These are phyloP conservation scores for Luidia sarsii DNA, from an alignment of 53 echinoderm and acorn worm genomes.

Conservation along the genomic window DNA sequence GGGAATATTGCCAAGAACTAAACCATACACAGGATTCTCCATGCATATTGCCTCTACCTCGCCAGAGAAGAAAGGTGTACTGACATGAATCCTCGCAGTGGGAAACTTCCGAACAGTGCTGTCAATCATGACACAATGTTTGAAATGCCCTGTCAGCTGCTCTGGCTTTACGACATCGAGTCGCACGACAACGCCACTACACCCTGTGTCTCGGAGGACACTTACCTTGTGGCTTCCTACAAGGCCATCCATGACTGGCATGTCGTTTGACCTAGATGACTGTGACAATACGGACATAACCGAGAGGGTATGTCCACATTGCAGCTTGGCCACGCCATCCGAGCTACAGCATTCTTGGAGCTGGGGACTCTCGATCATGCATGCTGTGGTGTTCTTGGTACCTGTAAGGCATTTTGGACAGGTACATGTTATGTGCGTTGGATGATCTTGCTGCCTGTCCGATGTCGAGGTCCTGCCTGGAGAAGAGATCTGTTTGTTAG, in stretches of 20 bases:
- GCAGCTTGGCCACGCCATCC: slow-evolving; percentile 31
- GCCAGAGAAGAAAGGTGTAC: slow-evolving; percentile 12
- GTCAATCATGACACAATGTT: slow-evolving; percentile 14
- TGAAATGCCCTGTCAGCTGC: slow-evolving; percentile 17
- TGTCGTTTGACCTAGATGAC: neutral
- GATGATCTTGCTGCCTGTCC: neutral
- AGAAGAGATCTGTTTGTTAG: neutral
- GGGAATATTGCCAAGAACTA: slow-evolving; percentile 11
- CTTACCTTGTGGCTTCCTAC: neutral
- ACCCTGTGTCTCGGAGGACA: slow-evolving; percentile 41
- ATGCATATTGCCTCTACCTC: slow-evolving; percentile 6
- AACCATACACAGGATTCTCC: slow-evolving; percentile 6
- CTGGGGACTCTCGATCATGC: slow-evolving; percentile 10
- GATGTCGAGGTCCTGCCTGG: neutral
- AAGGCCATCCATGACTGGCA: slow-evolving; percentile 19
- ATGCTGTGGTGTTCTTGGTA: slow-evolving; percentile 21
- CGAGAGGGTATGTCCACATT: slow-evolving; percentile 38
- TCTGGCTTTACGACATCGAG: too few species aligned
- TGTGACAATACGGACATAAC: slow-evolving; percentile 35
- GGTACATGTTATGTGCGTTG: neutral
- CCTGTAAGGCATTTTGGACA: neutral
- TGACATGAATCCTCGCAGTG: slow-evolving; percentile 2
- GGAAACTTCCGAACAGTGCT: slow-evolving; percentile 15
- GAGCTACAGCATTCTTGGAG: slow-evolving; percentile 15
- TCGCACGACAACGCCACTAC: slow-evolving; percentile 26